Evolutionary conservation across 2,113 vertebrate species (phyloP).

Genomic region (Hypanus sabinus): DNA sequence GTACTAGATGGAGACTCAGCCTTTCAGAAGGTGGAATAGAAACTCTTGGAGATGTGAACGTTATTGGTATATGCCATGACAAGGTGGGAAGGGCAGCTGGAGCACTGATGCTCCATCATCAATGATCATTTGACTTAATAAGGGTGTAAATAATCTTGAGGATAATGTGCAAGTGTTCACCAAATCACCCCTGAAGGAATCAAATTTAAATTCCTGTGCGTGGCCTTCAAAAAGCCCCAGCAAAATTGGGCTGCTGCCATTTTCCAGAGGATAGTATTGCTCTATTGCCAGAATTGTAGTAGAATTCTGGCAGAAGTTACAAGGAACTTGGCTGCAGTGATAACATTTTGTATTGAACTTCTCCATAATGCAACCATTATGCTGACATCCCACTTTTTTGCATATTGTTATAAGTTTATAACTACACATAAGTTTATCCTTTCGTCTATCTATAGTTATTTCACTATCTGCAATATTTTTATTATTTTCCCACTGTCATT

Average conservation of each 20-base stretch:
- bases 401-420: not conserved
- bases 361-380: not conserved
- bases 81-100: too few species aligned
- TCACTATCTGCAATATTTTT: not conserved
- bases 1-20: not conserved
- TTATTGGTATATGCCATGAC: too few species aligned
- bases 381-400: not conserved
- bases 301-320: not conserved
- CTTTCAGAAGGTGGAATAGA: not conserved
- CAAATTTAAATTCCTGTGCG: too few species aligned
- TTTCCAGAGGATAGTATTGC: not conserved
- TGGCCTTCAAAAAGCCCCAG: not conserved
- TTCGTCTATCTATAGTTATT: not conserved
- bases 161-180: too few species aligned
- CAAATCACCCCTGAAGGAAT: too few species aligned
- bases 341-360: not conserved
- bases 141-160: too few species aligned
- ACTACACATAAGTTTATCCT: not conserved
- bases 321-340: not conserved
- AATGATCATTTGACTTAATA: too few species aligned
- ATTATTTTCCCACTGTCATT: not conserved
- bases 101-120: too few species aligned
- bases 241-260: not conserved
- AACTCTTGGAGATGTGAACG: not conserved
- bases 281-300: not conserved